Conservation (phyloP, 1,140 invertebrate species). For the Steinernema khuongi region DNA sequence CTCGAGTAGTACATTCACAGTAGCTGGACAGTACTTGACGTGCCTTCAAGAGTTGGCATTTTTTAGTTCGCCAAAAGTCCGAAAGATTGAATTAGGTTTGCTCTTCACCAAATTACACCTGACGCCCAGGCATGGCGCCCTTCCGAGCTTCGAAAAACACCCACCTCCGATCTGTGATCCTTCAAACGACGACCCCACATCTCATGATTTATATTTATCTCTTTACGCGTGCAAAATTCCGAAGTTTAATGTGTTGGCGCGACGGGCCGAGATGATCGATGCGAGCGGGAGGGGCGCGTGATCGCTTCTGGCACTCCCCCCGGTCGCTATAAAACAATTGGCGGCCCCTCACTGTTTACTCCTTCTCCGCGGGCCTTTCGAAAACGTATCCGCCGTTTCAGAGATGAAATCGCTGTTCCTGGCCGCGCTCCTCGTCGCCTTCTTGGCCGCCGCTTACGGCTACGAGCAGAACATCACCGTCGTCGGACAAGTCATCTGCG, state of each 20-base stretch:
- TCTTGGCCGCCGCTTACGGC: neutral
- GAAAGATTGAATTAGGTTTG: too few species aligned
- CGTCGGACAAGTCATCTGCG: neutral
- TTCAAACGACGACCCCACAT: neutral
- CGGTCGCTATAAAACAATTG: neutral
- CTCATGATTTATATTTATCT: neutral
- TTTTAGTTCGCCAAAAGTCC: too few species aligned
- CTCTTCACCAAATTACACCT: too few species aligned
- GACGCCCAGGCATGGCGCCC: too few species aligned
- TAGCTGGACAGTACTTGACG: too few species aligned
- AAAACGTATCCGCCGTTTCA: neutral
- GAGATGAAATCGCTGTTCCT: neutral
- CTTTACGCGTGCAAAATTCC: neutral
- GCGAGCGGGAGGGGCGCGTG: neutral
- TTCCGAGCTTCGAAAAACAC: too few species aligned
- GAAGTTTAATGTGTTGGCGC: neutral
- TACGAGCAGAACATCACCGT: slow-evolving; percentile 13
- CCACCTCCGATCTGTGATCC: neutral
- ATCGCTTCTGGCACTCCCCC: neutral
- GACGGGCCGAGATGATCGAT: neutral
- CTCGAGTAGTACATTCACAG: too few species aligned
- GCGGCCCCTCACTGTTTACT: slow-evolving; percentile 6
- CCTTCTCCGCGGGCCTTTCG: neutral
- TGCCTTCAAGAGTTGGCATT: too few species aligned
- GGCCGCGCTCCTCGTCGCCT: neutral